Base-by-base conservation (phyloP, 2,888 invertebrate species). In the Andrena hattorfiana region DNA sequence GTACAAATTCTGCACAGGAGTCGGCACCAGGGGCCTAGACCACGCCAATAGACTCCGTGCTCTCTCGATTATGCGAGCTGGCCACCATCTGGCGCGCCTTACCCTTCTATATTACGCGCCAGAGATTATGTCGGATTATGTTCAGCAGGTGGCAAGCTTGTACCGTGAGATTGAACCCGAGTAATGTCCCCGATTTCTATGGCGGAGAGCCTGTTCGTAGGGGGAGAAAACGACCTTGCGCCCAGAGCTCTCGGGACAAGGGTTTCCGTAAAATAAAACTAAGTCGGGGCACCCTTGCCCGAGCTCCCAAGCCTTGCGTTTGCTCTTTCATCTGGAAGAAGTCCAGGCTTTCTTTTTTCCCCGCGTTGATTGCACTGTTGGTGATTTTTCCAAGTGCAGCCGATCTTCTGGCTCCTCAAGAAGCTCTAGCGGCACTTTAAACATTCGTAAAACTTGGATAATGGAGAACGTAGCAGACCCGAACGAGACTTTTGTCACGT, bases 11-110 rank as follows among this genome's bases (percentile, higher is more conserved):
- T 63, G 70, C 68, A 28, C 56, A 48, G 72, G 78, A 79, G 54
- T 79, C 75, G 51, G 59, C 59, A 66, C 63, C 23, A 10, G 56
- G 56, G 60, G 16, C 48, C 20, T 71, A 63, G 67, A 35, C 66
- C 20, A 49, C 60, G 73, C 73, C 76, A 78, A 82, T 85, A 83
- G 83, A 79, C 87, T 85, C 76, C 16, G 59, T 49, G 28, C n/a
- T 77, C 81, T 78, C 51, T 59, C 89, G 88, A 89, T 91, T 91
- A 90, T 89, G 80, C 86, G 84, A 83, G 23, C 81, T 83, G 85
- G 79, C 59, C 71, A 84, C 86, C 90, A 90, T 86, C 88, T 90
- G 90, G 85, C 78, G 87, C 81, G 68, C 59, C 72, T 75, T 77
- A 66, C 76, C 30, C 74, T 62, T 79, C 87, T 85, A 85, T 84